Base-by-base conservation (phyloP, 2,888 invertebrate species). In the Masnerella sp. region DNA sequence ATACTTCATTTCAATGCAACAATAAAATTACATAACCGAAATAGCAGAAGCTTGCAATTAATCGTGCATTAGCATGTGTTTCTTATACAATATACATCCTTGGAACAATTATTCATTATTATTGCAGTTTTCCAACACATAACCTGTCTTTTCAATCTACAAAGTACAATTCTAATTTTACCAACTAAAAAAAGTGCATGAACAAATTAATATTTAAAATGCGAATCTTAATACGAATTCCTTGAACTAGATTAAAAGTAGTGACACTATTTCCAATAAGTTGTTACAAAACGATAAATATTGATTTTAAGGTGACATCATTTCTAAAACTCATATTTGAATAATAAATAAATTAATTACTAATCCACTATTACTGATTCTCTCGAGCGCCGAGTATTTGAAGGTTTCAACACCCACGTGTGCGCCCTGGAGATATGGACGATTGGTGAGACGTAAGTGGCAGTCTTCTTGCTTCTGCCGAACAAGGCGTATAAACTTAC, bases 351-450 rank as follows among this genome's bases (percentile, higher is more conserved):
- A 71, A 65, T 71, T 51, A 64, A 71, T 65, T 71, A 47, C 25
- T 25, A 20, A 38, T 30, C n/a, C 62, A 22, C 9, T 40, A 38
- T 45, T 58, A 36, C 38, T 18, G 58, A 52, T 38, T 65, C 52
- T 40, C 18, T n/a, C 36, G 22, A 18, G 65, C 47, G 56, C 42
- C 14, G 34, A 28, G 47, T 18, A 54, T 73, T 67, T 51, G 68
- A 67, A 71, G 71, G 71, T 64, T 71, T 70, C 52, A 28, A 68
- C 68, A 62, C 73, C 73, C 73, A 74, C 73, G 73, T 74, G 73
- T 54, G 54, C 45, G 59, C 49, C 38, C 54, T 42, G 54, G 61
- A 42, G 68, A 73, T 73, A 68, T 47, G 52, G 17, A 54, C 45
- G 59, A 58, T 40, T 51, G 59, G 59, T 49, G 28, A 40, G 49